phyloP scores from a whole-genome alignment of 2,888 invertebrate genomes.

The Drosophila atroscutellata region DNA sequence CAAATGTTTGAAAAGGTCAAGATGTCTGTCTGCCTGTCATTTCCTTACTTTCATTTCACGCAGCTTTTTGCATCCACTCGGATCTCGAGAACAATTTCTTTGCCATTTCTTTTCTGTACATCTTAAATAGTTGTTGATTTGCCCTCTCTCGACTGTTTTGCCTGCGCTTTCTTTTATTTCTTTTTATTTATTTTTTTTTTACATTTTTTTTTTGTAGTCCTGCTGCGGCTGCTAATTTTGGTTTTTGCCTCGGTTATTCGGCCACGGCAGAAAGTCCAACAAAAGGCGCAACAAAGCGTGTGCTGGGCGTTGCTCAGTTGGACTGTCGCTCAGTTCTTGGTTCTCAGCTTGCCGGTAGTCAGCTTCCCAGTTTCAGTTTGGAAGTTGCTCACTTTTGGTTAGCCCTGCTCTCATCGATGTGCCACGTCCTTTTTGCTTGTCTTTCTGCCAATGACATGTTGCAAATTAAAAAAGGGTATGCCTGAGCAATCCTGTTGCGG shows the following conservation, averaged over 20 bases:
- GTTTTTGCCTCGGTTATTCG: conserved; percentile 67
- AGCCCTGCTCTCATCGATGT: conserved; percentile 50
- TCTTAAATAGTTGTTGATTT: conserved; percentile 42
- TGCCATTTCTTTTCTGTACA: neutral
- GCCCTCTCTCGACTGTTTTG: conserved; percentile 56
- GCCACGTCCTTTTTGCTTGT: conserved; percentile 73
- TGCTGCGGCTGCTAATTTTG: conserved; percentile 73
- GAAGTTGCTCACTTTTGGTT: conserved; percentile 21
- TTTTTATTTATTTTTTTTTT: conserved; percentile 19
- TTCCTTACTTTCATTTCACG: neutral
- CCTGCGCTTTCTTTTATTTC: conserved; percentile 39
- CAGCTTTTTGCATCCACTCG: neutral
- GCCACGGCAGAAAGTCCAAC: conserved; percentile 47
- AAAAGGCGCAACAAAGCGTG: conserved; percentile 77
- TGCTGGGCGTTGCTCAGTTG: conserved; percentile 36
- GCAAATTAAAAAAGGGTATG: conserved; percentile 81
- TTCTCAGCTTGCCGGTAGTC: neutral
- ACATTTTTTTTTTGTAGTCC: conserved; percentile 25
- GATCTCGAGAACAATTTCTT: conserved; percentile 5
- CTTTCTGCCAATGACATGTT: conserved; percentile 81
- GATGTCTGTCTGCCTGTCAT: conserved; percentile 1
- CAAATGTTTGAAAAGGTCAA: conserved; percentile 27
- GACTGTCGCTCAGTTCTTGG: neutral
- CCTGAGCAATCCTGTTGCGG: conserved; percentile 78
- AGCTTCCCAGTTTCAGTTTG: conserved; percentile 2